Percentiles rank a stretch among this genome's conserved stretches.
phyloP scores from a whole-genome alignment of 2,888 invertebrate genomes.

The Selenia dentaria region DNA sequence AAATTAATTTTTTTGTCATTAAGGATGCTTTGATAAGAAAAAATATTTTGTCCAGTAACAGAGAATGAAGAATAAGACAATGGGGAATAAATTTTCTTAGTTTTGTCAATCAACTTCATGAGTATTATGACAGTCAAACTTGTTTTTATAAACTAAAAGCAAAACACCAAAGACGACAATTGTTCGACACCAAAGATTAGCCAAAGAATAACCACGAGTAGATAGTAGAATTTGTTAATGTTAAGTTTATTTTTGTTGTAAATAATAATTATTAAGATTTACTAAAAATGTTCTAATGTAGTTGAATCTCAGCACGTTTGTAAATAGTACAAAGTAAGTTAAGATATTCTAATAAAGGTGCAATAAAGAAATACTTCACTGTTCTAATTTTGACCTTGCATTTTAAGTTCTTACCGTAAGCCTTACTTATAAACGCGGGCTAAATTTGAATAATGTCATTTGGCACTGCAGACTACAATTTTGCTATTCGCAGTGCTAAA shows the following conservation, averaged over 20 bases:
- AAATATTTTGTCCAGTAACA: too few species aligned
- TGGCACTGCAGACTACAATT: too few species aligned
- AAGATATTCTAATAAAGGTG: constrained; percentile 60
- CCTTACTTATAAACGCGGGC: too few species aligned
- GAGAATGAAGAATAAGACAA: too few species aligned
- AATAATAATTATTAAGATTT: constrained; percentile 65
- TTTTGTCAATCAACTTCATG: too few species aligned
- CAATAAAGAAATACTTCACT: constrained; percentile 51
- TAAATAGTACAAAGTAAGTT: constrained; percentile 72
- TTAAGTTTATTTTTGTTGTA: constrained; percentile 62
- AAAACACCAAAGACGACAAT: constrained; percentile 24
- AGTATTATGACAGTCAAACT: background rate
- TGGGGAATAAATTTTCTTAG: background rate
- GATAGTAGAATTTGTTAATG: constrained; percentile 64
- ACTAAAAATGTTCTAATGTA: constrained; percentile 53
- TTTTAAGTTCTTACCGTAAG: too few species aligned
- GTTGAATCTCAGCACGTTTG: constrained; percentile 67
- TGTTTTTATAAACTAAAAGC: background rate
- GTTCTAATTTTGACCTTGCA: background rate
- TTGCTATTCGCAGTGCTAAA: too few species aligned
- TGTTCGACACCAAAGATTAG: constrained; percentile 33
- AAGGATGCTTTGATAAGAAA: too few species aligned
- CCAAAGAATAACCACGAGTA: constrained; percentile 56
- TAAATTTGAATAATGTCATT: too few species aligned
- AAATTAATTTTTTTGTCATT: too few species aligned